These are phyloP conservation scores for Alsophila aescularia DNA, from an alignment of 2,888 invertebrate species.

Conservation along the genomic window DNA sequence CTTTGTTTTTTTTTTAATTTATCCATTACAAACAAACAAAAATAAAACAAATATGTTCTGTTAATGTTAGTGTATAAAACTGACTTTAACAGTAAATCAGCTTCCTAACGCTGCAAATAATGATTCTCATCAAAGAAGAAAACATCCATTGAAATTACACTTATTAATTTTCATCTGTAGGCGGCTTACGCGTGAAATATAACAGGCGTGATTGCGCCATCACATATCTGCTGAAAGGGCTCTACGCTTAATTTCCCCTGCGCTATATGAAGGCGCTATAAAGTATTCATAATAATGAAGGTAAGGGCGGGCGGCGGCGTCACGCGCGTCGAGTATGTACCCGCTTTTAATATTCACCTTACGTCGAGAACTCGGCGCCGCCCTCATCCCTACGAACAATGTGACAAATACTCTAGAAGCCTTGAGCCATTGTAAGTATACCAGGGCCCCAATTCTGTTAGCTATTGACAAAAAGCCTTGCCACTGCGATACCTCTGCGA, in stretches of 20 bases:
- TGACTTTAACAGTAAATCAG: no score
- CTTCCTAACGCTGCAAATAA: no score
- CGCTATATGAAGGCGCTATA: slow-evolving; percentile 6
- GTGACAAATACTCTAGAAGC: not conserved
- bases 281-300: slow-evolving; percentile 26
- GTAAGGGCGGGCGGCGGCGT: not conserved
- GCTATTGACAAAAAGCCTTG: no score
- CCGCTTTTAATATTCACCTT: slow-evolving; percentile 13
- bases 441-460: no score
- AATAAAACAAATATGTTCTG: no score
- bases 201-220: slow-evolving; percentile 9
- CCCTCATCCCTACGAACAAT: not conserved
- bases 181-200: slow-evolving; percentile 17
- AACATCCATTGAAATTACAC: not conserved
- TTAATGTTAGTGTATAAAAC: no score
- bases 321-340: slow-evolving; percentile 3
- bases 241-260: slow-evolving; percentile 10
- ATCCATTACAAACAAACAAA: no score
- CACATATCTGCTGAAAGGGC: slow-evolving; percentile 13
- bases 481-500: no score
- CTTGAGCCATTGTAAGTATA: no score
- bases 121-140: no score
- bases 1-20: no score
- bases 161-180: slow-evolving; percentile 8
- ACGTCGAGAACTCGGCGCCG: not conserved